Evolutionary conservation across 2,797 vertebrate genomes (phyloP).

Genomic region (Pogonophryne albipinna): DNA sequence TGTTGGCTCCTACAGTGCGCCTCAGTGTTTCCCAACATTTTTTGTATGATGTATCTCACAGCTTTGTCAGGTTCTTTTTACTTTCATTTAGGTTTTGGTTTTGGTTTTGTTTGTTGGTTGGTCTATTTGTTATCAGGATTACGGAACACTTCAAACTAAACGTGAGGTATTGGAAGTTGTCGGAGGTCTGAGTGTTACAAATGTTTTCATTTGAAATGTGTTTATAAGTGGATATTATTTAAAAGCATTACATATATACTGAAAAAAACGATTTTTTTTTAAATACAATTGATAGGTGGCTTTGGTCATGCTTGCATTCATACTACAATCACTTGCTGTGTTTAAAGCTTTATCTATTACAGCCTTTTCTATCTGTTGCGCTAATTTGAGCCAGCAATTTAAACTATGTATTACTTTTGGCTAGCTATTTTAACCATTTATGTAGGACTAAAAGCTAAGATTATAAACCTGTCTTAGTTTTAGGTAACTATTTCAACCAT

Average conservation of each 20-base stretch:
- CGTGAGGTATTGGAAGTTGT: too few species aligned
- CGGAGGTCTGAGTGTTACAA: too few species aligned
- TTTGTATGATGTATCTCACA: neutral
- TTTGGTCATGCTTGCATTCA: neutral
- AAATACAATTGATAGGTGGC: neutral
- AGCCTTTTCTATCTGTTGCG: neutral
- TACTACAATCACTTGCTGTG: neutral
- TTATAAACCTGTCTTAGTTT: too few species aligned
- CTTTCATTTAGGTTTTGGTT: neutral
- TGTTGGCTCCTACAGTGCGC: neutral
- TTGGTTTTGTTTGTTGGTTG: too few species aligned
- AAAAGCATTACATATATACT: neutral
- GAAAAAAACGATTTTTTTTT: neutral
- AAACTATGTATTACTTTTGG: neutral
- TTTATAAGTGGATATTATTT: neutral
- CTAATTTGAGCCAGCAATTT: too few species aligned
- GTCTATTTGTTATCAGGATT: too few species aligned
- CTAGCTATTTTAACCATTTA: neutral
- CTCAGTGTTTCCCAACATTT: neutral
- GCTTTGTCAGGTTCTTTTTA: neutral
- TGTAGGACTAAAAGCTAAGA: too few species aligned
- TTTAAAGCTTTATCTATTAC: neutral
- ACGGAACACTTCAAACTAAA: too few species aligned
- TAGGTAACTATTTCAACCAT: too few species aligned
- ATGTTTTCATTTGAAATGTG: neutral